Evolutionary conservation across 35 echinoderm and acorn worm species (phyloP), one percentile per base, ranked within the genome.

Genomic region (Anneissia japonica): DNA sequence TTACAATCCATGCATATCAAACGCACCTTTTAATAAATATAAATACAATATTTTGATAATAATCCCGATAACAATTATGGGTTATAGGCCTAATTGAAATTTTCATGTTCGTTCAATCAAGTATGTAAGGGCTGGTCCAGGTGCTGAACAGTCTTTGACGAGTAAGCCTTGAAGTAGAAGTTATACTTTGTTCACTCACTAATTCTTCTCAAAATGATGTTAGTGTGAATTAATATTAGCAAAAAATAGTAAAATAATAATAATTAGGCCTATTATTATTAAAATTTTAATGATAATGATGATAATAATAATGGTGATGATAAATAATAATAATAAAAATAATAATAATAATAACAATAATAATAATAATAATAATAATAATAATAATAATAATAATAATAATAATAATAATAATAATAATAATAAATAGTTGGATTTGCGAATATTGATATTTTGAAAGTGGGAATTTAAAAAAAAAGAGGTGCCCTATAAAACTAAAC

Each of bases 341-440:
- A 64, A 64, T 28, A 64, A 64, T 64, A 64, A 64, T 64, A 64
- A 64, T 64, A 64, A 64, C 51, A 64, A 64, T 64, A 64, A 64
- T 64, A 64, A 64, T 64, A 64, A 64, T 64, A 64, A 64, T 64
- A 64, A 64, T 28, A 64, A 64, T 64, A 64, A 64, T 64, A 64
- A 64, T 64, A 64, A 64, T 64, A 64, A 64, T 64, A 64, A 64
- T 28, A 64, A 64, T 64, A 64, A 64, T 64, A 28, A 64, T 64
- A 64, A 64, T 64, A 64, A 64, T 64, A 64, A 64, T 64, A 64
- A 64, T 64, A 64, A 64, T 64, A 64, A 64, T 64, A 64, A 64
- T 28, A 64, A 64, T 64, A 64, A 64, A 64, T 64, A 64, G 28
- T 64, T 14, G 28, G 13, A 64, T 14, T 64, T 14, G 28, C 28